A percentile compares a stretch with the other conserved stretches of the same genome.
These are phyloP conservation scores for Varanus komodoensis DNA, from an alignment of 2,113 vertebrate genomes.

Conservation along the genomic window DNA sequence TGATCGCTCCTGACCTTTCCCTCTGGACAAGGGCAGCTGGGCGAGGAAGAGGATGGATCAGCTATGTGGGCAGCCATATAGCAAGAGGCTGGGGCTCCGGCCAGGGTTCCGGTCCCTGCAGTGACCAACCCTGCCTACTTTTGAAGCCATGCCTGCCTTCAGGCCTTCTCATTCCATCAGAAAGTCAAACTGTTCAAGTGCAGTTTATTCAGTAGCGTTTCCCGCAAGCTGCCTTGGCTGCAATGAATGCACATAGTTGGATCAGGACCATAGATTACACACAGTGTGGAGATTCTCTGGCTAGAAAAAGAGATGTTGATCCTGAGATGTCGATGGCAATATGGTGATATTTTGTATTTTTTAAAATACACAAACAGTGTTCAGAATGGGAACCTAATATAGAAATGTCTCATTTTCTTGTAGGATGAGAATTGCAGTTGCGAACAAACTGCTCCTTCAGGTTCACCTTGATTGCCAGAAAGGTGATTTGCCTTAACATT, in stretches of 20 bases:
- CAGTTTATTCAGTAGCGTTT: neutral
- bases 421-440: neutral
- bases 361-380: too few species aligned
- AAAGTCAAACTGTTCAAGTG: neutral
- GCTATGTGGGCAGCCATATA: neutral
- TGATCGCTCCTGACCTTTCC: neutral
- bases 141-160: neutral
- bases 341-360: neutral
- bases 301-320: neutral
- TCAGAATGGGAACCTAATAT: neutral
- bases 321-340: neutral
- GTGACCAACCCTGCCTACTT: neutral
- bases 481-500: slow-evolving; percentile 4
- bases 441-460: neutral
- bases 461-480: neutral
- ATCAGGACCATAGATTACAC: neutral
- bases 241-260: neutral
- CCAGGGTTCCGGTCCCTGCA: neutral
- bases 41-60: neutral
- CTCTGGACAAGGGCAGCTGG: neutral
- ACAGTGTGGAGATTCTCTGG: neutral
- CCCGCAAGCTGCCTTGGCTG: neutral
- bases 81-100: neutral
- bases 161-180: neutral
- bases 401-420: neutral